phyloP scores from a whole-genome alignment of 53 echinoderm and acorn worm species.

The Arbacia lixula region DNA sequence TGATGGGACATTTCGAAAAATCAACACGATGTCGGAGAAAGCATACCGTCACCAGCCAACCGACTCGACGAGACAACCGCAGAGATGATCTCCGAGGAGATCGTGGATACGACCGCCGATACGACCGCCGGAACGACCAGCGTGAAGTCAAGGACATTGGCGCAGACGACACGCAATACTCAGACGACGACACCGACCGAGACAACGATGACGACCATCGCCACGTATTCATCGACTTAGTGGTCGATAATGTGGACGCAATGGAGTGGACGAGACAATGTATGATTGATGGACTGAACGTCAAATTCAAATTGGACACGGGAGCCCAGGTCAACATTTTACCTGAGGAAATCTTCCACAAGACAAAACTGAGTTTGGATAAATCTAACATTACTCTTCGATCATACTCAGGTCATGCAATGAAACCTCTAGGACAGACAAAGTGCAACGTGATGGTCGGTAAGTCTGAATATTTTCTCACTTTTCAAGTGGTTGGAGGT shows the following conservation, averaged over 20 bases:
- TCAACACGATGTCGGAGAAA: too few relatives aligned
- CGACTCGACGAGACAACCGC: too few relatives aligned
- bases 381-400: neutral
- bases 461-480: constrained; percentile 2
- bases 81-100: too few relatives aligned
- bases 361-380: neutral
- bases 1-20: too few relatives aligned
- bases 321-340: constrained; percentile 66
- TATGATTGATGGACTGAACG: constrained; percentile 3
- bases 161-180: neutral
- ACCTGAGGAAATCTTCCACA: constrained; percentile 29
- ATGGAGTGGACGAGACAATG: constrained; percentile 35
- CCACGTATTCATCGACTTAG: too few relatives aligned
- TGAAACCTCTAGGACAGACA: constrained; percentile 19
- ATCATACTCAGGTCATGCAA: constrained; percentile 31
- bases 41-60: too few relatives aligned
- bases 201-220: too few relatives aligned
- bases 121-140: neutral
- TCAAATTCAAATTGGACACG: constrained; percentile 64
- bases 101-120: too few relatives aligned
- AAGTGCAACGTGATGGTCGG: neutral
- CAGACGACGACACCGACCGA: neutral
- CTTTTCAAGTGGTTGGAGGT: constrained; percentile 48
- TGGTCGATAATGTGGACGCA: too few relatives aligned
- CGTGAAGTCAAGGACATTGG: neutral